Evolutionary conservation across 2,797 vertebrate genomes (phyloP).

Genomic region (Malacoraja senta): DNA sequence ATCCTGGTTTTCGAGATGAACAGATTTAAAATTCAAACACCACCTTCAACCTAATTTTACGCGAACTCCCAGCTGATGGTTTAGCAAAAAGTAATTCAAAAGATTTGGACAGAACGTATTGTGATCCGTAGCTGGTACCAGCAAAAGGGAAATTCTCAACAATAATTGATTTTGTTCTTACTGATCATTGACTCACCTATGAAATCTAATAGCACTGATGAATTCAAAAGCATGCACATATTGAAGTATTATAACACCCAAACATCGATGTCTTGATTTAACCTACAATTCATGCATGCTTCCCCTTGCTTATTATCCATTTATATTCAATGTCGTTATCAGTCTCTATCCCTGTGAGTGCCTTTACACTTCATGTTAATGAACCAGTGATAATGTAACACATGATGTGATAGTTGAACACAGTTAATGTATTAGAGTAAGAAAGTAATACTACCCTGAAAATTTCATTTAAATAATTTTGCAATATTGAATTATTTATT

Average conservation of each 20-base stretch:
- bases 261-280: not conserved
- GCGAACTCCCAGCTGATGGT: not conserved
- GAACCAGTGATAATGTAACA: not conserved
- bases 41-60: not conserved
- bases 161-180: not conserved
- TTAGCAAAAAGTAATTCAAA: not conserved
- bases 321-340: not conserved
- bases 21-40: constrained; percentile 1
- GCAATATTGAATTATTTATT: not conserved
- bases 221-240: not conserved
- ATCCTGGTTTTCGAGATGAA: not conserved
- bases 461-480: not conserved
- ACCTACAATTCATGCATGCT: not conserved
- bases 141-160: not conserved
- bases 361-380: not conserved
- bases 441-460: not conserved
- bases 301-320: not conserved
- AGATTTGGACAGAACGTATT: not conserved
- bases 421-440: not conserved
- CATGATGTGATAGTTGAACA: not conserved
- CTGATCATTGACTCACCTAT: not conserved
- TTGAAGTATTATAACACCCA: not conserved
- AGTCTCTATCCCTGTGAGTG: not conserved
- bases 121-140: not conserved
- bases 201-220: not conserved